Evolutionary conservation across 1,140 invertebrate species (phyloP).

Genomic region (Calephelis nemesis): DNA sequence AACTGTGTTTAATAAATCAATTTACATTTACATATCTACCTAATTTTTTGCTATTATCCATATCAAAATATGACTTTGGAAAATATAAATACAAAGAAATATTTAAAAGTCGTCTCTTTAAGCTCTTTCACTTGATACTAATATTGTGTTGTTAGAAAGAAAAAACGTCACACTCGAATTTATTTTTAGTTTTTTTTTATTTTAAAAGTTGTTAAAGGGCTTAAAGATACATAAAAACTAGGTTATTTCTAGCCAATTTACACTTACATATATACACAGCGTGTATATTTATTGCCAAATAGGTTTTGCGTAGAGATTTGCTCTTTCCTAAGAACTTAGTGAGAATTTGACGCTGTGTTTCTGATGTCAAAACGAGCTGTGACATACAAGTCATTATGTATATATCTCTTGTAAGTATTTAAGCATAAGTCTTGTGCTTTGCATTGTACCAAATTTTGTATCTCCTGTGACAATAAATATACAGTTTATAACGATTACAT

Average conservation of each 20-base stretch:
- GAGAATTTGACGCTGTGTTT: conserved; percentile 43
- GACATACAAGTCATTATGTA: conserved; percentile 71
- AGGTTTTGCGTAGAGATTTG: not conserved
- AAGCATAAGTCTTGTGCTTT: conserved; percentile 54
- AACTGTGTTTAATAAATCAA: too few relatives aligned
- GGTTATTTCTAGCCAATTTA: not conserved
- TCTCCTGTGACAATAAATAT: conserved; percentile 59
- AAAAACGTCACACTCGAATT: too few relatives aligned
- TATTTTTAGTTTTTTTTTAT: too few relatives aligned
- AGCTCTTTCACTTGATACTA: too few relatives aligned
- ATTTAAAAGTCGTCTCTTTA: too few relatives aligned
- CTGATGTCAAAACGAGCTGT: conserved; percentile 64
- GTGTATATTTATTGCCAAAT: conserved; percentile 3
- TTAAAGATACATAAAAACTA: too few relatives aligned
- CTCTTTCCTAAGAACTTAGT: conserved; percentile 14
- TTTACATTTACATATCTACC: too few relatives aligned
- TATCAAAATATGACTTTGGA: too few relatives aligned
- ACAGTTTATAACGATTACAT: not conserved
- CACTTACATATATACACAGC: not conserved
- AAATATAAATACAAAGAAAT: too few relatives aligned
- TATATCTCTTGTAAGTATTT: conserved; percentile 43
- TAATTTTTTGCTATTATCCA: too few relatives aligned
- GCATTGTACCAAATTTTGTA: conserved; percentile 53
- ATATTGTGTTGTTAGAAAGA: too few relatives aligned
- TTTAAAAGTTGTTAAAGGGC: not conserved